phyloP scores from a whole-genome alignment of 2,113 vertebrate genomes.

The Campylomormyrus tamandua region DNA sequence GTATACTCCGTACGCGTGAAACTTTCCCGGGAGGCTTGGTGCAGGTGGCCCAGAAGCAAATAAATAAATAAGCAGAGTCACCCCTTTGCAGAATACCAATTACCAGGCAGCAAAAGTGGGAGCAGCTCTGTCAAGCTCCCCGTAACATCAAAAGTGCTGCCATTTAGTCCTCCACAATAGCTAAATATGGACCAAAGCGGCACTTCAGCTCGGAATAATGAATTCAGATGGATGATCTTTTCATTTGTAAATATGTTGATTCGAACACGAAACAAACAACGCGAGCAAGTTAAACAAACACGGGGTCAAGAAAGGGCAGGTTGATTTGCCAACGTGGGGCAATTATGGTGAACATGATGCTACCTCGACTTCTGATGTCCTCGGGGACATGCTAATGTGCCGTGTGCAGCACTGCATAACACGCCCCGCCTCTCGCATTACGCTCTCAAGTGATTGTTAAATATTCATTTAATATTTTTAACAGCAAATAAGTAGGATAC shows the following conservation, averaged over 20 bases:
- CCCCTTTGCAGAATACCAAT: not conserved
- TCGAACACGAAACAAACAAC: conserved; percentile 55
- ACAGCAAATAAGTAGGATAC: conserved; percentile 33
- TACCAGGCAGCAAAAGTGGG: not conserved
- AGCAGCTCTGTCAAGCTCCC: not conserved
- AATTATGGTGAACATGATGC: conserved; percentile 59
- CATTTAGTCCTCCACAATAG: not conserved
- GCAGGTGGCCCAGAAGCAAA: not conserved
- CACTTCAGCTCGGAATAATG: conserved; percentile 40
- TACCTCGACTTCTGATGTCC: conserved; percentile 55
- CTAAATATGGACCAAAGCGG: conserved; percentile 15
- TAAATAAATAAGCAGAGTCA: not conserved
- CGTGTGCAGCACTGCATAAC: conserved; percentile 28
- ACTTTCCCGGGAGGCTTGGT: not conserved
- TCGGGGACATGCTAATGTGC: conserved; percentile 55
- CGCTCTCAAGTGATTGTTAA: conserved; percentile 54
- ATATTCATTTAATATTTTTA: conserved; percentile 45
- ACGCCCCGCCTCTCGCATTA: conserved; percentile 31
- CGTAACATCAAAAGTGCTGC: not conserved
- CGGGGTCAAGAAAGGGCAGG: conserved; percentile 51
- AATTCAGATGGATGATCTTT: conserved; percentile 48
- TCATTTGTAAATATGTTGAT: conserved; percentile 54
- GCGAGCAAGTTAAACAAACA: conserved; percentile 42
- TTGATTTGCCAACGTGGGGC: conserved; percentile 55
- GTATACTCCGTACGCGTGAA: not conserved